phyloP scores from a whole-genome alignment of 2,797 vertebrate genomes.

The Telmatherina bonti region DNA sequence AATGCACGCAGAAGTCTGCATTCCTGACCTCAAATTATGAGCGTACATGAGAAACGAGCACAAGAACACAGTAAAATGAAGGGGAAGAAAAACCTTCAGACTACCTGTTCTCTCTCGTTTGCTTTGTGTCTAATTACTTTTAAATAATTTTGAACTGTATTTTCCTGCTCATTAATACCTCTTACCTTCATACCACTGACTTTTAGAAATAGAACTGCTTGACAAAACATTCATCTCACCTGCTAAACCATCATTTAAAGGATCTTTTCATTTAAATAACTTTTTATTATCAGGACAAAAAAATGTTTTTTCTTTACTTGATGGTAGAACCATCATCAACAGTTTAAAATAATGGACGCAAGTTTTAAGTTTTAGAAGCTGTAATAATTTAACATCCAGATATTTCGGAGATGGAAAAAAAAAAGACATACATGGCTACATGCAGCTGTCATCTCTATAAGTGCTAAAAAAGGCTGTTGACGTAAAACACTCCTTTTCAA shows the following conservation, averaged over 20 bases:
- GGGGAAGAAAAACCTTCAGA: not conserved
- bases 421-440: not conserved
- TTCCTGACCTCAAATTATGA: slow-evolving; percentile 20
- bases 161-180: no score
- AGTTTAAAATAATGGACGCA: not conserved
- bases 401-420: not conserved
- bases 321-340: no score
- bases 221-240: no score
- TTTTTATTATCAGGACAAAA: no score
- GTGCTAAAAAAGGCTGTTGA: not conserved
- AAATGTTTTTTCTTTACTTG: no score
- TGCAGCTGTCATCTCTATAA: not conserved
- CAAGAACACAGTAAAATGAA: slow-evolving; percentile 5
- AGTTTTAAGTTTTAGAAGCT: not conserved
- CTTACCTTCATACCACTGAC: no score
- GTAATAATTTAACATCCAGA: not conserved
- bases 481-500: not conserved
- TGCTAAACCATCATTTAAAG: not conserved
- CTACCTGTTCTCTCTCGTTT: not conserved
- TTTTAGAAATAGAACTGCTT: no score
- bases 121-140: not conserved
- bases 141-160: no score
- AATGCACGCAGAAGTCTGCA: not conserved
- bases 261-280: no score
- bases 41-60: slow-evolving; percentile 5